These are phyloP conservation scores for Scaptomyza hsui DNA, from an alignment of 1,140 invertebrate genomes.

Conservation along the genomic window DNA sequence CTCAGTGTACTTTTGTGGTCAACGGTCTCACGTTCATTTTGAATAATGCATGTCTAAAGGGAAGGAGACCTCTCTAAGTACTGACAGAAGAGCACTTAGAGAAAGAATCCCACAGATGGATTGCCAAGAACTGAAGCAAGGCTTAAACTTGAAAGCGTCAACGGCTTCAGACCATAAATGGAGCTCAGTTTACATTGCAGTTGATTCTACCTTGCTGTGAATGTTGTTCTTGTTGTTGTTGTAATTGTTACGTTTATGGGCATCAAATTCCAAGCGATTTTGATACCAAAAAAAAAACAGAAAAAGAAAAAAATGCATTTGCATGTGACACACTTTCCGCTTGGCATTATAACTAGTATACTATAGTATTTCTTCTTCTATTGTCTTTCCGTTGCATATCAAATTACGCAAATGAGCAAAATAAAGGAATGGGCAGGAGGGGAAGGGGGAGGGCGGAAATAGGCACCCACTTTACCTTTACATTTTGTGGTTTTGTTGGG, in stretches of 20 bases:
- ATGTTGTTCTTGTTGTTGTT: conserved; percentile 1
- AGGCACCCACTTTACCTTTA: conserved; percentile 56
- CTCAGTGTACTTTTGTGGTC: conserved; percentile 36
- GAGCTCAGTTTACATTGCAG: conserved; percentile 32
- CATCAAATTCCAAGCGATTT: conserved; percentile 69
- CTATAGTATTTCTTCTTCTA: conserved; percentile 23
- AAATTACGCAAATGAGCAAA: conserved; percentile 60
- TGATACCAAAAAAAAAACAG: conserved; percentile 44
- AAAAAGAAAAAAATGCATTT: conserved; percentile 51
- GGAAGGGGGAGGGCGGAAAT: conserved; percentile 56
- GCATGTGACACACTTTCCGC: conserved; percentile 75
- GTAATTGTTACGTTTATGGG: conserved; percentile 71
- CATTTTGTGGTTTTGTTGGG: conserved; percentile 6
- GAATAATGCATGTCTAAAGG: conserved; percentile 65
- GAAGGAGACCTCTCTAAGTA: conserved; percentile 14
- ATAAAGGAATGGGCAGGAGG: no score
- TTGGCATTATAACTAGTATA: conserved; percentile 47
- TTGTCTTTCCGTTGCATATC: conserved; percentile 57
- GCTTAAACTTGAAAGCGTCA: conserved; percentile 67
- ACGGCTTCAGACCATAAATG: conserved; percentile 56
- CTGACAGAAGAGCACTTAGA: conserved; percentile 16
- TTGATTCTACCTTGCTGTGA: conserved; percentile 19
- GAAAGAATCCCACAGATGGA: conserved; percentile 5
- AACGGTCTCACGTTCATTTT: conserved; percentile 63
- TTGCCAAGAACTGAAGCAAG: conserved; percentile 37